Evolutionary conservation across 1,140 invertebrate genomes (phyloP).

Genomic region (Achatina immaculata): DNA sequence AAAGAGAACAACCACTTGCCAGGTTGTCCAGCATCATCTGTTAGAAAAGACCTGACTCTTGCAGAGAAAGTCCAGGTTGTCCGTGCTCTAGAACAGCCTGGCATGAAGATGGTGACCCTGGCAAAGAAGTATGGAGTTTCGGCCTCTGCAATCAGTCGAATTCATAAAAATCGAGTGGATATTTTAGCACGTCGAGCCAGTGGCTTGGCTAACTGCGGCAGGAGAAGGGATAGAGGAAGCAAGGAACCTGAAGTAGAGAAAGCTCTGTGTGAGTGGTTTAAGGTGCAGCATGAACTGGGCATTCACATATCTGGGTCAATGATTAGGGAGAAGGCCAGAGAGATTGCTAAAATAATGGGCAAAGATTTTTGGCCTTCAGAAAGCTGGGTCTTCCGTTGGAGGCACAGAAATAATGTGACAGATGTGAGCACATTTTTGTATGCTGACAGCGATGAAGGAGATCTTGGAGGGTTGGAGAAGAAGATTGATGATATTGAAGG

Average conservation of each 20-base stretch:
- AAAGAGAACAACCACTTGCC: slow-evolving; percentile 11
- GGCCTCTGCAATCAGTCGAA: slow-evolving; percentile 31
- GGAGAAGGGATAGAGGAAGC: slow-evolving; percentile 27
- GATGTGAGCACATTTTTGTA: slow-evolving; percentile 4
- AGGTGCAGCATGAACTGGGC: slow-evolving; percentile 30
- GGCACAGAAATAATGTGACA: slow-evolving; percentile 30
- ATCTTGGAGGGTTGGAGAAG: neutral
- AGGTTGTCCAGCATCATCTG: slow-evolving; percentile 17
- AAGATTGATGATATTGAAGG: neutral
- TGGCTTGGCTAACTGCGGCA: neutral
- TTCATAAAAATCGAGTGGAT: slow-evolving; percentile 28
- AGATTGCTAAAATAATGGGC: slow-evolving; percentile 30
- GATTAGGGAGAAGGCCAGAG: slow-evolving; percentile 34
- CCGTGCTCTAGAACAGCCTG: slow-evolving; percentile 24
- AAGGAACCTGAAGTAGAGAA: slow-evolving; percentile 38
- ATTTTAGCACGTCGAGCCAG: slow-evolving; percentile 23
- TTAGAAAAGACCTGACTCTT: slow-evolving; percentile 31
- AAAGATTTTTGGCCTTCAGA: slow-evolving; percentile 38
- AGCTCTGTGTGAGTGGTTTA: slow-evolving; percentile 34
- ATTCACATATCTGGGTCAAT: slow-evolving; percentile 29
- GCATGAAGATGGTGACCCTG: slow-evolving; percentile 28
- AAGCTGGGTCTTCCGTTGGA: slow-evolving; percentile 38
- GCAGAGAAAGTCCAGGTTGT: slow-evolving; percentile 32
- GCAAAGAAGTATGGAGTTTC: slow-evolving; percentile 35
- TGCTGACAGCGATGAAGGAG: slow-evolving; percentile 3